Percentiles rank a stretch among this genome's conserved stretches.
Conservation (phyloP, 2,888 invertebrate genomes). For the Augochlorella aurata region DNA sequence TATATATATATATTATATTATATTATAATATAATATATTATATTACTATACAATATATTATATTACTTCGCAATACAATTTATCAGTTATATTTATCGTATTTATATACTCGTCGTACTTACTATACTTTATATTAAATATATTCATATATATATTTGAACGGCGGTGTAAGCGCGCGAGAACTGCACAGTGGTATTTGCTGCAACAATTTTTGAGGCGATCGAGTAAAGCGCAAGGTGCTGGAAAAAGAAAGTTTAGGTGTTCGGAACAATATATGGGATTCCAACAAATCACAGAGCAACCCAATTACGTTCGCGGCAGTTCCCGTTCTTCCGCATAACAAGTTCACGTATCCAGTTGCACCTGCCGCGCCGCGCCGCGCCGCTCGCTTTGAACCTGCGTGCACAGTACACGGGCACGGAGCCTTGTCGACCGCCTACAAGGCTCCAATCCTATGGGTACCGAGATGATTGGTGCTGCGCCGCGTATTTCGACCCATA, state of each 20-base stretch:
- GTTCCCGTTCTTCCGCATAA: slow-evolving; percentile 36
- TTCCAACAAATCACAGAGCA: not conserved
- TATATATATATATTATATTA: too few relatives aligned
- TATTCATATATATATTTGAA: too few relatives aligned
- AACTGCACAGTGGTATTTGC: too few relatives aligned
- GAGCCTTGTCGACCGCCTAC: slow-evolving; percentile 64
- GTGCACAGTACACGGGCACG: slow-evolving; percentile 37
- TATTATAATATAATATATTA: too few relatives aligned
- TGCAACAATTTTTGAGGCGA: too few relatives aligned
- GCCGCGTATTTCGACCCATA: slow-evolving; percentile 38
- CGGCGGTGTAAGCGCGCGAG: too few relatives aligned
- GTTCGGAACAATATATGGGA: not conserved
- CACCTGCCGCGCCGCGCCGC: slow-evolving; percentile 57
- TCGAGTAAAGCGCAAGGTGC: too few relatives aligned
- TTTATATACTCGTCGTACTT: too few relatives aligned
- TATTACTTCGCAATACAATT: too few relatives aligned
- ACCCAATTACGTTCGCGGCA: slow-evolving; percentile 40
- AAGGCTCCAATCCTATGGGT: slow-evolving; percentile 47
- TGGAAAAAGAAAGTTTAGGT: not conserved
- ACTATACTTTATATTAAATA: too few relatives aligned
- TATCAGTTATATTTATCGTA: too few relatives aligned
- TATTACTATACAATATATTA: too few relatives aligned
- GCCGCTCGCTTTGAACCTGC: slow-evolving; percentile 32
- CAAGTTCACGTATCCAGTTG: slow-evolving; percentile 43
- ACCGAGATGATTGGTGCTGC: slow-evolving; percentile 60